Percentiles rank a stretch among this genome's conserved stretches.
Evolutionary conservation across 2,888 invertebrate genomes (phyloP).

Genomic region (Tortrix viridana): DNA sequence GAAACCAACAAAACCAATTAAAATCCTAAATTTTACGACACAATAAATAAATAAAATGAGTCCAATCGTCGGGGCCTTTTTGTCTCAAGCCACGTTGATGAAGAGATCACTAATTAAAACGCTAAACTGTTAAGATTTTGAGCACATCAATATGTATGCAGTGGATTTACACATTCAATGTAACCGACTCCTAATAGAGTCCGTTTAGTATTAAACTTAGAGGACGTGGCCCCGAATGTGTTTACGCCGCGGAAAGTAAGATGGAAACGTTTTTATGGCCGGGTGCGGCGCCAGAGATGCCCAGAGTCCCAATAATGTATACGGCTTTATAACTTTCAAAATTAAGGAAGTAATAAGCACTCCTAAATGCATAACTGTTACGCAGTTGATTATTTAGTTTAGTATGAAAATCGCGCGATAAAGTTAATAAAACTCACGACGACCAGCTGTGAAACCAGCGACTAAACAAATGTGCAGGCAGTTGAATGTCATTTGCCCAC

Average conservation of each 20-base stretch:
- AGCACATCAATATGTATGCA: constrained; percentile 60
- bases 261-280: constrained; percentile 8
- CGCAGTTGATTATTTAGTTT: not conserved
- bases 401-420: constrained; percentile 43
- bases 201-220: no score
- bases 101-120: constrained; percentile 73
- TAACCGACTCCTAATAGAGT: no score
- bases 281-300: not conserved
- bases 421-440: constrained; percentile 41
- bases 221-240: no score
- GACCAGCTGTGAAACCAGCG: no score
- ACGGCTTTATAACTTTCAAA: no score
- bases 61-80: constrained; percentile 62
- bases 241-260: constrained; percentile 9
- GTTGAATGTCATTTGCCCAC: no score
- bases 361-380: no score
- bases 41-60: constrained; percentile 75
- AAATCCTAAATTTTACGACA: constrained; percentile 72
- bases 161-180: no score
- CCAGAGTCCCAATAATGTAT: not conserved
- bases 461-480: no score
- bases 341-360: no score
- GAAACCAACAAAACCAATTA: constrained; percentile 76
- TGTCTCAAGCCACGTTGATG: constrained; percentile 59
- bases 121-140: constrained; percentile 55